A percentile compares a stretch with the other conserved stretches of the same genome.
Conservation (phyloP, 1,140 invertebrate species). For the Mizuhopecten yessoensis region DNA sequence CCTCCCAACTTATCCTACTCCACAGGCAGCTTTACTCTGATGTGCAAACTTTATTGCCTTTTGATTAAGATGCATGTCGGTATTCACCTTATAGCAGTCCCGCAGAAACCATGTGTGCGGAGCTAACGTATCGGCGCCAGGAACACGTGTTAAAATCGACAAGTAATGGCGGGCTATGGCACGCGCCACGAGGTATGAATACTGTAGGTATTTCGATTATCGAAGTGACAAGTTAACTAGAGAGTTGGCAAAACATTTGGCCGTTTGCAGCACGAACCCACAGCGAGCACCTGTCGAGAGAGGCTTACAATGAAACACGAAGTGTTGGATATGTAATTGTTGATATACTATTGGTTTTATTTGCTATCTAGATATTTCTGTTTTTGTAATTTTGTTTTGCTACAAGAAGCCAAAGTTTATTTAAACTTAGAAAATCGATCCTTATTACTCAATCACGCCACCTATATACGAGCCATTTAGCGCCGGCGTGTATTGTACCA, state of each 20-base stretch:
- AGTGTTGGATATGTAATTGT: not conserved
- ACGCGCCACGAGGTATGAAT: not conserved
- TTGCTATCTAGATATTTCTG: not conserved
- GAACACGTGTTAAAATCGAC: conserved; percentile 22
- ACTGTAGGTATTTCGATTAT: conserved; percentile 21
- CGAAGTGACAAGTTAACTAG: conserved; percentile 16
- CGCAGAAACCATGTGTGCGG: not conserved
- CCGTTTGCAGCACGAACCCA: not conserved
- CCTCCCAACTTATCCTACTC: not conserved
- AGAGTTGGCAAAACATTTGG: conserved; percentile 2
- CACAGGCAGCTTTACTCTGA: not conserved
- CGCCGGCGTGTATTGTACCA: not conserved
- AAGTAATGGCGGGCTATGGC: conserved; percentile 6
- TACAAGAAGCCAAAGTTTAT: not conserved
- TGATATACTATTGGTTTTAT: not conserved
- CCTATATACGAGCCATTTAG: not conserved
- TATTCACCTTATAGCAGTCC: not conserved
- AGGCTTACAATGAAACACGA: not conserved
- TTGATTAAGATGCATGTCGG: conserved; percentile 33
- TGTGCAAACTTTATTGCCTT: not conserved
- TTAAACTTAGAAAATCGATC: not conserved
- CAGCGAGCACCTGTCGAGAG: not conserved
- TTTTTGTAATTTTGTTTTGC: not conserved
- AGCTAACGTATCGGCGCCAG: not conserved
- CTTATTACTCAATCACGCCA: not conserved